phyloP scores from a whole-genome alignment of 2,888 invertebrate genomes.

The Phyto melanocephala region DNA sequence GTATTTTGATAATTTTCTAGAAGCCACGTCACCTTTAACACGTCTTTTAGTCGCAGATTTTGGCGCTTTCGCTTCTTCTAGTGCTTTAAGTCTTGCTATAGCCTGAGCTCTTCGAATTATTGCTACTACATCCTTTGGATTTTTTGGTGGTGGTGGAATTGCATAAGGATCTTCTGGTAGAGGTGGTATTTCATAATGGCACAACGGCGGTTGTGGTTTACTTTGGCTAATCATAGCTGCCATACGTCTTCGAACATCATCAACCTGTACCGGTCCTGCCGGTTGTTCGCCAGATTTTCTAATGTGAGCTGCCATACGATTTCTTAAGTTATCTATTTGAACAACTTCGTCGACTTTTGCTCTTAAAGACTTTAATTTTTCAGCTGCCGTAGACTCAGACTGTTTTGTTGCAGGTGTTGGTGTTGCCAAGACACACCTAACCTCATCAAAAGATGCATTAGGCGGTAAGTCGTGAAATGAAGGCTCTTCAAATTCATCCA shows the following conservation, averaged over 20 bases:
- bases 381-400: neutral
- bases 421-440: constrained; percentile 34
- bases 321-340: neutral
- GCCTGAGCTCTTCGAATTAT: constrained; percentile 40
- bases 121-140: constrained; percentile 38
- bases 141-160: constrained; percentile 42
- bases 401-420: neutral
- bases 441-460: constrained; percentile 45
- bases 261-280: neutral
- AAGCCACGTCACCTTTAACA: neutral
- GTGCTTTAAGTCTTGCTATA: constrained; percentile 31
- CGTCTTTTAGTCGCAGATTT: neutral
- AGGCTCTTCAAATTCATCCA: constrained; percentile 55
- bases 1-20: neutral
- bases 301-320: constrained; percentile 3
- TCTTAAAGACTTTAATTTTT: neutral
- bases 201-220: neutral
- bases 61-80: constrained; percentile 19
- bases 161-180: constrained; percentile 13
- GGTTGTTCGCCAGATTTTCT: neutral
- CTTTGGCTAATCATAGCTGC: neutral
- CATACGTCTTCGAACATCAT: constrained; percentile 9
- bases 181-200: neutral
- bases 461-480: constrained; percentile 37
- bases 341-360: neutral